Evolutionary conservation across 2,113 vertebrate genomes (phyloP).

Genomic region (Callorhinus ursinus): DNA sequence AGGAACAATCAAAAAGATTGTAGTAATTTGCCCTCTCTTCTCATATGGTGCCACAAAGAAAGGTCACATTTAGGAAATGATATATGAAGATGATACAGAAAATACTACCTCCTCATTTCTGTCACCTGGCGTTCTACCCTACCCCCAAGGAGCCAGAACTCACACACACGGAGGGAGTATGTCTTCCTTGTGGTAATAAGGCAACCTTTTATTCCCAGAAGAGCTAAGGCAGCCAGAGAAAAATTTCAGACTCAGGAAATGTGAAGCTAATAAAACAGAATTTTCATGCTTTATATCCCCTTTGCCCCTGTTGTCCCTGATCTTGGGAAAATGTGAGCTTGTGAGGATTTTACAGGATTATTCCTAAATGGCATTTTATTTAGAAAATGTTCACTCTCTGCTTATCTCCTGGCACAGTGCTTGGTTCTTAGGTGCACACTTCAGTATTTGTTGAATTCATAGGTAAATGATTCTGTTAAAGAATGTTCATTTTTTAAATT

Average conservation of each 20-base stretch:
- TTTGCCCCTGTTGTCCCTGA: not conserved
- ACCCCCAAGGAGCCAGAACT: not conserved
- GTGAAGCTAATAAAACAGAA: not conserved
- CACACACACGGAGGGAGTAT: not conserved
- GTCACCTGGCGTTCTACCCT: not conserved
- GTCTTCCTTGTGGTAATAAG: not conserved
- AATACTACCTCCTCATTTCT: not conserved
- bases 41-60: not conserved
- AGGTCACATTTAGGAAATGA: not conserved
- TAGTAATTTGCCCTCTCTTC: not conserved
- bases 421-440: not conserved
- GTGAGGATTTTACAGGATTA: not conserved
- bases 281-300: not conserved
- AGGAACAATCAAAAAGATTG: not conserved
- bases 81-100: not conserved
- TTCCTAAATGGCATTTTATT: conserved; percentile 32
- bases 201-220: not conserved
- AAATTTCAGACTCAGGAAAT: not conserved
- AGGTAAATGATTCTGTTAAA: conserved; percentile 39
- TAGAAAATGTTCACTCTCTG: not conserved
- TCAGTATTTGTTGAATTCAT: conserved; percentile 11
- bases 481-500: conserved; percentile 67
- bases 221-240: not conserved
- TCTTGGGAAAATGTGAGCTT: not conserved
- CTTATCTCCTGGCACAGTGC: not conserved